phyloP scores from a whole-genome alignment of 1,140 invertebrate genomes.

The Drosophila willistoni region DNA sequence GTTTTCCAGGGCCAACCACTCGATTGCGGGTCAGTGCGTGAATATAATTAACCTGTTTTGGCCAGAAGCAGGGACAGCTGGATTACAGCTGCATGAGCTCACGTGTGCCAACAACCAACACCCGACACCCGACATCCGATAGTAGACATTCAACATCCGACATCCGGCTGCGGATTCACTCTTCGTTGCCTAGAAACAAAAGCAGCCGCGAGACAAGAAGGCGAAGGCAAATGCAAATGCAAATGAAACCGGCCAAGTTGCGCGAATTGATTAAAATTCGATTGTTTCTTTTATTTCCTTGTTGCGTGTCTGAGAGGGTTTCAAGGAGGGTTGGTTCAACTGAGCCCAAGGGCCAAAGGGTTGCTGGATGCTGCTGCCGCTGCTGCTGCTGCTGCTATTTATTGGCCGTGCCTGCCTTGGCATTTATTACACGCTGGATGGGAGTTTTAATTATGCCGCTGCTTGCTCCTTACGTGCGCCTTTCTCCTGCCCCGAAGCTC shows the following conservation, averaged over 20 bases:
- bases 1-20: not conserved
- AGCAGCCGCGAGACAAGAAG: conserved; percentile 6
- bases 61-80: not conserved
- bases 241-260: conserved; percentile 66
- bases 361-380: conserved; percentile 59
- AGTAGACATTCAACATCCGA: conserved; percentile 11
- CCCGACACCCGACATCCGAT: not conserved
- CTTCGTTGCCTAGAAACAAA: conserved; percentile 66
- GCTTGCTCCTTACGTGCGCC: conserved; percentile 2
- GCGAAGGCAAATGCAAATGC: conserved; percentile 46
- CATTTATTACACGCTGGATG: conserved; percentile 75
- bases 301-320: conserved; percentile 27
- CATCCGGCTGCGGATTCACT: conserved; percentile 29
- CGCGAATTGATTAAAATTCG: conserved; percentile 83
- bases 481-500: conserved; percentile 48
- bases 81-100: not conserved
- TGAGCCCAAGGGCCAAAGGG: conserved; percentile 42
- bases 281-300: conserved; percentile 80
- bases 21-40: conserved; percentile 12
- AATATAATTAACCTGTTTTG: conserved; percentile 4
- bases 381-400: conserved; percentile 70
- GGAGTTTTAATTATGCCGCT: conserved; percentile 76
- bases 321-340: not conserved
- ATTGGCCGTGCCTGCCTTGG: conserved; percentile 79
- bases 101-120: not conserved